phyloP scores from a whole-genome alignment of 1,140 invertebrate genomes.

The Macrotrachela quadricornifera region DNA sequence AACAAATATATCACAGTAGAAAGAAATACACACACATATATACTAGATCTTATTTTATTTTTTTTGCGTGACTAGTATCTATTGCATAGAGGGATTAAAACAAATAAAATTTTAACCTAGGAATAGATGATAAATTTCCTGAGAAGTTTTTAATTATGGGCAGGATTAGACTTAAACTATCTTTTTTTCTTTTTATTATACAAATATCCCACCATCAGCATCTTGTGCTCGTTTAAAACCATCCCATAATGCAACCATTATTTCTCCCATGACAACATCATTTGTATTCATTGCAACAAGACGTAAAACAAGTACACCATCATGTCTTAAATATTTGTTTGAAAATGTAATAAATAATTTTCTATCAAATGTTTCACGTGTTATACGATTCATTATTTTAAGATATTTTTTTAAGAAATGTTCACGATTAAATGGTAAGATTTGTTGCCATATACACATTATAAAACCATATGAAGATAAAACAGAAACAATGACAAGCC shows the following conservation, averaged over 20 bases:
- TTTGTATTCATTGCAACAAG: slow-evolving; percentile 35
- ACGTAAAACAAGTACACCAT: slow-evolving; percentile 33
- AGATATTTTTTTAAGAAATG: slow-evolving; percentile 29
- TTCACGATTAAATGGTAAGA: slow-evolving; percentile 16
- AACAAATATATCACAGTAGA: too few species aligned
- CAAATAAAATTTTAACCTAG: too few species aligned
- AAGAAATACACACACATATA: too few species aligned
- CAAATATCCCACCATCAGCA: slow-evolving; percentile 5
- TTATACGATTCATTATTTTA: slow-evolving; percentile 24
- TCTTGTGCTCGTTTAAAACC: slow-evolving; percentile 7
- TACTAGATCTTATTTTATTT: too few species aligned
- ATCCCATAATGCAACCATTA: slow-evolving; percentile 32
- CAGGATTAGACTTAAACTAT: too few species aligned
- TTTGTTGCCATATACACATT: slow-evolving; percentile 19
- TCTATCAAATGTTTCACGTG: slow-evolving; percentile 17
- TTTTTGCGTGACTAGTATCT: too few species aligned
- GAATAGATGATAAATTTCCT: too few species aligned
- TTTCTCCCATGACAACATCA: slow-evolving; percentile 34
- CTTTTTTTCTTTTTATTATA: not conserved
- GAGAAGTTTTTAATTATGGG: too few species aligned
- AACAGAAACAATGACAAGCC: slow-evolving; percentile 26
- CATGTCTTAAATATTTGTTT: slow-evolving; percentile 33
- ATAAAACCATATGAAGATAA: slow-evolving; percentile 18
- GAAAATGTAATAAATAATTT: slow-evolving; percentile 26
- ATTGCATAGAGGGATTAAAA: too few species aligned